Conservation (phyloP, 2,888 invertebrate genomes). For the Amiota communis region DNA sequence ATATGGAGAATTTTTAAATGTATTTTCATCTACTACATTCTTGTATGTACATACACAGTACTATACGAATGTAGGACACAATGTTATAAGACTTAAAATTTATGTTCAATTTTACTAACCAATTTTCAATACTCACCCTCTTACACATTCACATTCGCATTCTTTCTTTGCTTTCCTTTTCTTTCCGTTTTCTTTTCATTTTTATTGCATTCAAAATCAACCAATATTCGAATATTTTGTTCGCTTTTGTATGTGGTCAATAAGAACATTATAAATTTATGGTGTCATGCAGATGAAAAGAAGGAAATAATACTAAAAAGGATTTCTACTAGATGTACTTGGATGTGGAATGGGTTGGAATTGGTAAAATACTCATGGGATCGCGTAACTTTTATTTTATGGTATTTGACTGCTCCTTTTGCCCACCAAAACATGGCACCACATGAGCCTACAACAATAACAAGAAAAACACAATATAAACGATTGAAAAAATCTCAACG, state of each 20-base stretch:
- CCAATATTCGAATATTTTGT: constrained; percentile 17
- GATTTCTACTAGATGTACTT: too few species aligned
- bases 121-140: too few species aligned
- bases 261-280: constrained; percentile 23
- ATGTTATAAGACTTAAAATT: too few species aligned
- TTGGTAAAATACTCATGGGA: constrained; percentile 58
- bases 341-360: too few species aligned
- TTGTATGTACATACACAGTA: too few species aligned
- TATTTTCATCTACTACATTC: too few species aligned
- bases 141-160: too few species aligned
- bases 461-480: constrained; percentile 44
- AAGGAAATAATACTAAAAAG: too few species aligned
- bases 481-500: constrained; percentile 57
- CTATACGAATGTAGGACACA: too few species aligned
- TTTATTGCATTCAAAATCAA: background rate
- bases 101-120: too few species aligned
- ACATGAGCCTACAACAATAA: constrained; percentile 25
- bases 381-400: constrained; percentile 69
- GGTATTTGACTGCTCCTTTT: constrained; percentile 51
- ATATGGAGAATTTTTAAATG: too few species aligned
- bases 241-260: constrained; percentile 8
- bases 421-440: background rate
- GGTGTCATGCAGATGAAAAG: background rate
- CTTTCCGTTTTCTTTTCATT: background rate
- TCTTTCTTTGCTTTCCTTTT: too few species aligned